These are phyloP conservation scores for Tenodera sinensis DNA, from an alignment of 2,888 invertebrate genomes.

Conservation along the genomic window DNA sequence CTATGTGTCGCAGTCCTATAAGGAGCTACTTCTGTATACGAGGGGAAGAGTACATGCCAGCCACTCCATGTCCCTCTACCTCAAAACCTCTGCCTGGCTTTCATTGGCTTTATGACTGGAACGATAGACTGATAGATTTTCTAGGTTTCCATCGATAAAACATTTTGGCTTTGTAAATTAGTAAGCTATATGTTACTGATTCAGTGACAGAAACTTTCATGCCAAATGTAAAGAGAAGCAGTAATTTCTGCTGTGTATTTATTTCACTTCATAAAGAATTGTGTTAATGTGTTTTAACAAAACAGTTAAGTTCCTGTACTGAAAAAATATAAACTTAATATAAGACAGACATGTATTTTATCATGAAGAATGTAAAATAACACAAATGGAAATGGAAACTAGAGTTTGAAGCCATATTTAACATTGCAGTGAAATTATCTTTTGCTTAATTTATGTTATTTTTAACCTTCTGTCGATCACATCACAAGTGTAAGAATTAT, in stretches of 20 bases:
- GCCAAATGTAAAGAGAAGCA: not conserved
- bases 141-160: conserved; percentile 59
- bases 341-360: not conserved
- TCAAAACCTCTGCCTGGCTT: conserved; percentile 42
- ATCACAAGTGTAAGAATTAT: too few relatives aligned
- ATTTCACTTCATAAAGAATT: not conserved
- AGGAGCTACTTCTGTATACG: conserved; percentile 80
- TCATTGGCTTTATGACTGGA: conserved; percentile 60
- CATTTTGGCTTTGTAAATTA: not conserved
- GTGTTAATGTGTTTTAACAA: not conserved
- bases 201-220: not conserved
- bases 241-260: not conserved
- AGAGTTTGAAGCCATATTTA: not conserved
- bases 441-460: not conserved
- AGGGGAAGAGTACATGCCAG: conserved; percentile 68
- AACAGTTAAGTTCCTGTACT: not conserved
- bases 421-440: not conserved
- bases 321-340: not conserved
- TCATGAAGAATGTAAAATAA: not conserved
- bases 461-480: too few relatives aligned
- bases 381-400: not conserved
- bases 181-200: not conserved
- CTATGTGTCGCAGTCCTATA: conserved; percentile 81
- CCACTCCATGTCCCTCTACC: conserved; percentile 36
- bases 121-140: conserved; percentile 69